A percentile compares a stretch with the other conserved stretches of the same genome.
Evolutionary conservation across 2,888 invertebrate genomes (phyloP).

Genomic region (Tupiocoris notatus): DNA sequence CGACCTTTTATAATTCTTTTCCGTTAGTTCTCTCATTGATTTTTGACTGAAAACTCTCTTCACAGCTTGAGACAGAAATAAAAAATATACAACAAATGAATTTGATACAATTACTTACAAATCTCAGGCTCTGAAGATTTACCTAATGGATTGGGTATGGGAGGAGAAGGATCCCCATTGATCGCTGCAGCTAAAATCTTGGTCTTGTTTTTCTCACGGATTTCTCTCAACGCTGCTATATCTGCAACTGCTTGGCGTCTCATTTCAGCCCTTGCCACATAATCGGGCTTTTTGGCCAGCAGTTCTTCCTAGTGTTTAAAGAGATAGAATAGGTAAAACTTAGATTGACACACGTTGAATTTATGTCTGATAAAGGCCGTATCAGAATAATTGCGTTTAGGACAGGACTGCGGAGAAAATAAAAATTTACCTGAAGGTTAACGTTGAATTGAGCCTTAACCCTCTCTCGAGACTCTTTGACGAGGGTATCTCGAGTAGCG

Average conservation of each 20-base stretch:
- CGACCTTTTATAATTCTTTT: constrained; percentile 65
- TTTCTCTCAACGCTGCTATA: constrained; percentile 56
- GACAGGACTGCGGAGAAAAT: too few relatives aligned
- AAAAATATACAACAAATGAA: not conserved
- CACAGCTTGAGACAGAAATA: constrained; percentile 55
- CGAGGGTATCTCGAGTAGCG: constrained; percentile 35
- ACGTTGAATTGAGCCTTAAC: constrained; percentile 17
- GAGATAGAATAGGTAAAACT: too few relatives aligned
- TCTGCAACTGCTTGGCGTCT: constrained; percentile 58
- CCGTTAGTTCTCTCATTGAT: constrained; percentile 63
- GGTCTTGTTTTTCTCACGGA: constrained; percentile 56
- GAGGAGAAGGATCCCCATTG: constrained; percentile 48
- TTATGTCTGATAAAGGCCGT: too few relatives aligned
- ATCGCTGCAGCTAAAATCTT: constrained; percentile 54
- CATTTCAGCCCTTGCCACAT: constrained; percentile 62
- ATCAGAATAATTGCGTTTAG: too few relatives aligned
- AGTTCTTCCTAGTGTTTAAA: constrained; percentile 69
- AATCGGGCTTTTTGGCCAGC: constrained; percentile 67
- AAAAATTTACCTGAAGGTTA: constrained; percentile 29
- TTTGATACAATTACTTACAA: not conserved
- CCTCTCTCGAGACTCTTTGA: constrained; percentile 32
- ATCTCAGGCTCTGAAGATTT: constrained; percentile 38
- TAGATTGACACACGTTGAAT: too few relatives aligned
- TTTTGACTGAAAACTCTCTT: constrained; percentile 58
- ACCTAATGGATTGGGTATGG: constrained; percentile 56